Percentiles rank a stretch among this genome's conserved stretches.
Evolutionary conservation across 2,888 invertebrate species (phyloP).

Genomic region (Belgica antarctica): DNA sequence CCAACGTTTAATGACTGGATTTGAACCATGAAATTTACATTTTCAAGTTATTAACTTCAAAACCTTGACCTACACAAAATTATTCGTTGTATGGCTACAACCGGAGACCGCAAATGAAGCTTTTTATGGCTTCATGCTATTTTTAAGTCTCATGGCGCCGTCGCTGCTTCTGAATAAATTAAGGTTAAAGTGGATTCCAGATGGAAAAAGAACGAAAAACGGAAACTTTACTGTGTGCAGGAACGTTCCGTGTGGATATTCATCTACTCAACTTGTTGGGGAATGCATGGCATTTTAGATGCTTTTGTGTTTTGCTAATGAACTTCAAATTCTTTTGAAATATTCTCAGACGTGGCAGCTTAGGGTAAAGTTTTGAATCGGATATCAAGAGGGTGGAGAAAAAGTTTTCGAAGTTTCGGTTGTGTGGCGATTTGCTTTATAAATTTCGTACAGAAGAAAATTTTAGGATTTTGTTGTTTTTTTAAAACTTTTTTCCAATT

Average conservation of each 20-base stretch:
- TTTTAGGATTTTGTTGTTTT: neutral
- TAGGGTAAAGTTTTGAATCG: neutral
- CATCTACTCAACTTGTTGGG: constrained; percentile 22
- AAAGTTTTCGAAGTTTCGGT: no score
- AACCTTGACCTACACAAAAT: no score
- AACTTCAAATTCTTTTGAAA: neutral
- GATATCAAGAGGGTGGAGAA: neutral
- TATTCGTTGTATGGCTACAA: no score
- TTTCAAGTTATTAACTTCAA: no score
- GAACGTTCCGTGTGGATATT: neutral
- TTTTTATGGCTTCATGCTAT: no score
- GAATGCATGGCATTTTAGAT: neutral
- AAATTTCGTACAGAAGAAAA: neutral
- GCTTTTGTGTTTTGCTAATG: constrained; percentile 16
- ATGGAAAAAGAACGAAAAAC: constrained; percentile 1
- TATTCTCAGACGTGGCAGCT: neutral
- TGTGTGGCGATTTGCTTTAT: neutral
- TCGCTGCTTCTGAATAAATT: constrained; percentile 10
- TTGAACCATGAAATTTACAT: no score
- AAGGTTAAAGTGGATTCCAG: constrained; percentile 17
- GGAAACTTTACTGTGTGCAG: neutral
- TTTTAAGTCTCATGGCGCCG: neutral
- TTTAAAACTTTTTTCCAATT: neutral
- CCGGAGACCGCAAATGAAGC: no score
- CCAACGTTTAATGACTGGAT: no score